Evolutionary conservation across 2,113 vertebrate species (phyloP).

Genomic region (Rostratula benghalensis): DNA sequence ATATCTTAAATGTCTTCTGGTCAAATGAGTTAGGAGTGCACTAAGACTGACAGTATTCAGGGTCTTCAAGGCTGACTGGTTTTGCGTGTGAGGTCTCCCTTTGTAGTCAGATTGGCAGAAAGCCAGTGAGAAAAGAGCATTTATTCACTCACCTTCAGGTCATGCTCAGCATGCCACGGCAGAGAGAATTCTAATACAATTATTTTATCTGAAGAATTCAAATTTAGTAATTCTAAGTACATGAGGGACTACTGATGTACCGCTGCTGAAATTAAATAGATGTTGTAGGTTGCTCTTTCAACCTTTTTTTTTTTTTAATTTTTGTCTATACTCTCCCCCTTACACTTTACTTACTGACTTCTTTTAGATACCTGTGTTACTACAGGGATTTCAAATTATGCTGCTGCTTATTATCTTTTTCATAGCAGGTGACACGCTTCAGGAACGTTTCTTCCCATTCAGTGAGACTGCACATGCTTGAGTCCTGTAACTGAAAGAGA

Average conservation of each 20-base stretch:
- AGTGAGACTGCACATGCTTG: background rate
- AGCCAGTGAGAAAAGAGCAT: conserved; percentile 6
- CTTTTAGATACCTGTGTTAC: background rate
- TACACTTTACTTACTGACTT: background rate
- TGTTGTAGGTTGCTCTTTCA: background rate
- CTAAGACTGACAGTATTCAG: background rate
- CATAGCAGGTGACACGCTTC: background rate
- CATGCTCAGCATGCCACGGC: conserved; percentile 42
- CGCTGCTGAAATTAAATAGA: conserved; percentile 31
- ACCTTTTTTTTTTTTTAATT: background rate
- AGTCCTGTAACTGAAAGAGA: background rate
- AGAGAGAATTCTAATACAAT: conserved; percentile 59
- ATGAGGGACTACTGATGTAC: conserved; percentile 11
- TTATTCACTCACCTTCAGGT: conserved; percentile 30
- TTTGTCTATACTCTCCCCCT: background rate
- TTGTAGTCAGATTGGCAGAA: background rate
- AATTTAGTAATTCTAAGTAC: conserved; percentile 27
- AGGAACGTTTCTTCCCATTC: background rate
- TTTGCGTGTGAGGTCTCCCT: background rate
- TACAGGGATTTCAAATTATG: background rate
- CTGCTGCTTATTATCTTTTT: background rate
- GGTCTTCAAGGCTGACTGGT: conserved; percentile 33
- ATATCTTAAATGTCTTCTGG: background rate
- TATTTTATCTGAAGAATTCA: conserved; percentile 55
- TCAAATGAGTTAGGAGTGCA: background rate